phyloP scores from a whole-genome alignment of 2,888 invertebrate species.

The Apotomis turbidana region DNA sequence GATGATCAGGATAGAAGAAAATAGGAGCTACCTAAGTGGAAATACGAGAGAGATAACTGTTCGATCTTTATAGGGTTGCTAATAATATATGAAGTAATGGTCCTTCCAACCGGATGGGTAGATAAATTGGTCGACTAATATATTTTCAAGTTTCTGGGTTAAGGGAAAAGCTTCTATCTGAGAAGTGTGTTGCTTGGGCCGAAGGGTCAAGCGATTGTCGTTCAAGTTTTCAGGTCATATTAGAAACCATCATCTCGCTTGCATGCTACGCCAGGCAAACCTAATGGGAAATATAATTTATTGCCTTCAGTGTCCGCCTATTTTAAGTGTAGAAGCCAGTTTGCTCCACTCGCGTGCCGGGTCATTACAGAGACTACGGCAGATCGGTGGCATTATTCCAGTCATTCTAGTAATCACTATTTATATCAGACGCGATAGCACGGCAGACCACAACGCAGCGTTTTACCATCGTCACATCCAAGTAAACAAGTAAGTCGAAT shows the following conservation, averaged over 20 bases:
- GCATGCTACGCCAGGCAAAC: conserved; percentile 5
- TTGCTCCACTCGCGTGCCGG: conserved; percentile 4
- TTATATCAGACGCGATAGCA: conserved; percentile 35
- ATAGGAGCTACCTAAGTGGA: background rate
- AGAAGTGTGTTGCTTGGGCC: conserved; percentile 5
- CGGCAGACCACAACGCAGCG: conserved; percentile 3
- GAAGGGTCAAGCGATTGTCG: conserved; percentile 31
- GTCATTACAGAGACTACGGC: conserved; percentile 5
- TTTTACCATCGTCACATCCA: conserved; percentile 50
- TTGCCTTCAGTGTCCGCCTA: conserved; percentile 11
- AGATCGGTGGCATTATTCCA: conserved; percentile 17
- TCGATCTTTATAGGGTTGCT: background rate
- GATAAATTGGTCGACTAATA: background rate
- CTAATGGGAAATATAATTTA: conserved; percentile 38
- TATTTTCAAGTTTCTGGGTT: conserved; percentile 9
- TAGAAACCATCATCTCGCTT: conserved; percentile 30
- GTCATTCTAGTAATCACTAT: conserved; percentile 20
- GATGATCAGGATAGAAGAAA: background rate
- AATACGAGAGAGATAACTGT: background rate
- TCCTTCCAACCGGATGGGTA: conserved; percentile 2
- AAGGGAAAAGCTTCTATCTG: conserved; percentile 17
- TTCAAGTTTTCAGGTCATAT: conserved; percentile 36
- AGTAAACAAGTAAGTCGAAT: conserved; percentile 58
- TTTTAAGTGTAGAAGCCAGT: conserved; percentile 17
- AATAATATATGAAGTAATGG: background rate